Conservation (phyloP, 2,113 vertebrate genomes). For the Myotis davidii region DNA sequence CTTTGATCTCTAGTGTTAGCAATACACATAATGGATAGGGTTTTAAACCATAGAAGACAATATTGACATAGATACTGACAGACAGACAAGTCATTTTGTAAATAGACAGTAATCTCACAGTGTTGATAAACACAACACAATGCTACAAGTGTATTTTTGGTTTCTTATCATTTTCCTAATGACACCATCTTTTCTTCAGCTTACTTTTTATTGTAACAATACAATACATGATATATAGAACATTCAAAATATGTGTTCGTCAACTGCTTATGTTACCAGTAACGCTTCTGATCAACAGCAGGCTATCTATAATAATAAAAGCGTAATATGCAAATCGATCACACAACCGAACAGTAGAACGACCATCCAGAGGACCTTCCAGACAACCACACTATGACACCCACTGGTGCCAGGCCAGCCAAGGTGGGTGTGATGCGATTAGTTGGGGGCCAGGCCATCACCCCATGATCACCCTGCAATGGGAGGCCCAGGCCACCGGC, state of each 20-base stretch:
- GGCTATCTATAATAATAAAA: no score
- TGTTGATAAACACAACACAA: background rate
- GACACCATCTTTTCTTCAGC: background rate
- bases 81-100: background rate
- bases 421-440: no score
- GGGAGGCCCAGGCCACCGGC: no score
- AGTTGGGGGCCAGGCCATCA: no score
- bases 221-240: background rate
- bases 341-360: no score
- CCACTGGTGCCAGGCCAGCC: no score
- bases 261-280: background rate
- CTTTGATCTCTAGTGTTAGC: background rate
- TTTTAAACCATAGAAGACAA: background rate
- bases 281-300: no score
- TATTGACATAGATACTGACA: no score
- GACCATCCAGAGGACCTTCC: no score
- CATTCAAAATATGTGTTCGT: background rate
- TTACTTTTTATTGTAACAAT: background rate
- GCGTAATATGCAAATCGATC: no score
- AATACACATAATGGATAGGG: background rate
- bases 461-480: no score
- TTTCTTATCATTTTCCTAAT: background rate
- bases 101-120: background rate
- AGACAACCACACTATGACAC: no score
- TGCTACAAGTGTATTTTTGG: background rate